Conservation (phyloP, 2,888 invertebrate species). For the Caenorhabditis sp. region DNA sequence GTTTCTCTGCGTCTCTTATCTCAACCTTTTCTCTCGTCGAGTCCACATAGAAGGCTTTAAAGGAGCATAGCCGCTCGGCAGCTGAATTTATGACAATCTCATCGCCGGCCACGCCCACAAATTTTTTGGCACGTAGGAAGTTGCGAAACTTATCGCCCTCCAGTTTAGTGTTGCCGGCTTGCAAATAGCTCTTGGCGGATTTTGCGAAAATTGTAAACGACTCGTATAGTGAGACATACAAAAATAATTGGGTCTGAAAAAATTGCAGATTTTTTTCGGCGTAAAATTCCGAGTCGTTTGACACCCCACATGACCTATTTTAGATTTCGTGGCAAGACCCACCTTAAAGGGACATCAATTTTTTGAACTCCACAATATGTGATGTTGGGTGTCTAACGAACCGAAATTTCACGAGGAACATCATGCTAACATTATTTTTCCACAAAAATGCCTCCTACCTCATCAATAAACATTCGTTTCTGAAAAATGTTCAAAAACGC, state of each 20-base stretch:
- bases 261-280: neutral
- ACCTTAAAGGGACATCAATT: neutral
- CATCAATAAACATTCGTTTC: constrained; percentile 18
- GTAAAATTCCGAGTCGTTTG: neutral
- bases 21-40: constrained; percentile 3
- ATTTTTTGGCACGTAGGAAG: constrained; percentile 10
- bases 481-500: constrained; percentile 46
- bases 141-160: constrained; percentile 20
- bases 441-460: constrained; percentile 2
- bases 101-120: neutral
- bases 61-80: neutral
- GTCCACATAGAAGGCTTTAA: constrained; percentile 45
- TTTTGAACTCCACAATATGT: neutral
- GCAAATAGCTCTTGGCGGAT: constrained; percentile 7
- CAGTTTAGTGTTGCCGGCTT: neutral
- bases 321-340: neutral
- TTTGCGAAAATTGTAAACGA: constrained; percentile 28
- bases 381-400: neutral
- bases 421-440: neutral
- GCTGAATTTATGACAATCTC: neutral
- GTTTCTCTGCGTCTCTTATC: neutral
- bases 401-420: neutral
- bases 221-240: constrained; percentile 29
- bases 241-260: constrained; percentile 12
- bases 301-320: neutral